Percentiles rank a stretch among this genome's conserved stretches.
phyloP scores from a whole-genome alignment of 2,113 vertebrate species.

The Cebus imitator region DNA sequence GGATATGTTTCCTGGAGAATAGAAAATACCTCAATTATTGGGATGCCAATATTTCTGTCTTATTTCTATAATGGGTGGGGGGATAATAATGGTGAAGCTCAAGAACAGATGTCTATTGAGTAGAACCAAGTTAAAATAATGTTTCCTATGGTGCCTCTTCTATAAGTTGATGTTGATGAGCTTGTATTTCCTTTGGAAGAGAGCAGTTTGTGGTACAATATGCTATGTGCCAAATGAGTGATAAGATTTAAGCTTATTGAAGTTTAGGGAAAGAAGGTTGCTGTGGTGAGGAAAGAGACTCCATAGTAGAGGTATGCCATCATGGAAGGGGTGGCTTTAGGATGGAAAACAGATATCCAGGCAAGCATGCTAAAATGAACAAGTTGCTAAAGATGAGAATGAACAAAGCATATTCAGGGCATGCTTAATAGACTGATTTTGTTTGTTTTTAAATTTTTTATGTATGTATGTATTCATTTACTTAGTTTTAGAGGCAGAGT shows the following conservation, averaged over 20 bases:
- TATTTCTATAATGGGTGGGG: neutral
- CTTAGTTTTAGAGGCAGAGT: neutral
- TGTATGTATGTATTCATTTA: neutral
- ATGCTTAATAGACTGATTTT: neutral
- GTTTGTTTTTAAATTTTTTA: neutral
- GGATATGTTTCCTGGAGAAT: conserved; percentile 24
- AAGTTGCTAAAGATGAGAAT: neutral
- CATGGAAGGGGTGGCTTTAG: neutral
- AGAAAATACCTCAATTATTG: conserved; percentile 36
- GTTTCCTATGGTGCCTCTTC: neutral
- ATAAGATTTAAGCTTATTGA: neutral
- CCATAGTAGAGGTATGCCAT: neutral
- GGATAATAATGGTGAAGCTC: neutral
- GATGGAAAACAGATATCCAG: neutral
- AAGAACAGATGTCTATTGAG: neutral
- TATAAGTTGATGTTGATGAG: neutral
- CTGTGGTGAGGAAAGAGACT: neutral
- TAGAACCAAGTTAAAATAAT: neutral
- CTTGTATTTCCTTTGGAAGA: conserved; percentile 15
- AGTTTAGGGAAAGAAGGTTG: neutral
- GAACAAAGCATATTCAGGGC: neutral
- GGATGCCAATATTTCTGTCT: neutral
- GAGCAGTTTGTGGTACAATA: neutral
- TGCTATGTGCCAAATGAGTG: neutral
- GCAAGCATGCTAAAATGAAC: neutral